Conservation (phyloP, 2,888 invertebrate species). For the Biston betularia region DNA sequence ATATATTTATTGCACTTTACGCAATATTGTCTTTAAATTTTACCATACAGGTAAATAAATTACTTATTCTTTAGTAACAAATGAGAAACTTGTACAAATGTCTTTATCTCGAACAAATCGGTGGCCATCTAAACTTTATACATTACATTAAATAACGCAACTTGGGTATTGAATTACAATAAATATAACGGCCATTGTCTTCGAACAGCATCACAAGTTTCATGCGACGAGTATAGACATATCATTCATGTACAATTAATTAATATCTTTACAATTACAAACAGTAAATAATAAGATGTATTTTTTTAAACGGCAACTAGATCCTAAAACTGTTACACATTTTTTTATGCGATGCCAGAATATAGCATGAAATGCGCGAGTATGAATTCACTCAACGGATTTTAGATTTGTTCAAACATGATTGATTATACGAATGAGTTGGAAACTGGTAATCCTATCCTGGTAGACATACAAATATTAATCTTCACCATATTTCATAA, state of each 20-base stretch:
- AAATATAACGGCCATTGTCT: conserved; percentile 12
- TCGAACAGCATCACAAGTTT: conserved; percentile 2
- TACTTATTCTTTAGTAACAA: conserved; percentile 8
- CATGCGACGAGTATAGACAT: conserved; percentile 3
- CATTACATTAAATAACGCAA: conserved; percentile 27
- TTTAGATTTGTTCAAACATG: not conserved
- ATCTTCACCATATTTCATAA: no score
- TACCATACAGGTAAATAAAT: conserved; percentile 29
- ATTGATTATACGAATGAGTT: not conserved
- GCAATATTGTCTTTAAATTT: conserved; percentile 65
- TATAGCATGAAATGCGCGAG: not conserved
- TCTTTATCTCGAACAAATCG: conserved; percentile 13
- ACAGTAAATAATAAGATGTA: not conserved
- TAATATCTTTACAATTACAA: not conserved
- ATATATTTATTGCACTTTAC: conserved; percentile 69
- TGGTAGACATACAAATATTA: conserved; percentile 52
- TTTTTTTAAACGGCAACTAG: not conserved
- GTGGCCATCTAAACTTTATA: conserved; percentile 26
- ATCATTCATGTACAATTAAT: not conserved
- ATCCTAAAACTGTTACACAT: not conserved
- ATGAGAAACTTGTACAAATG: conserved; percentile 19
- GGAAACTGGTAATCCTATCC: not conserved
- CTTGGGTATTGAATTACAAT: conserved; percentile 7
- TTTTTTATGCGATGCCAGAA: not conserved
- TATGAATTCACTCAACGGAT: not conserved